Evolutionary conservation across 2,113 vertebrate genomes (phyloP), one percentile per base, ranked within the genome.

Genomic region (Myocastor coypus): DNA sequence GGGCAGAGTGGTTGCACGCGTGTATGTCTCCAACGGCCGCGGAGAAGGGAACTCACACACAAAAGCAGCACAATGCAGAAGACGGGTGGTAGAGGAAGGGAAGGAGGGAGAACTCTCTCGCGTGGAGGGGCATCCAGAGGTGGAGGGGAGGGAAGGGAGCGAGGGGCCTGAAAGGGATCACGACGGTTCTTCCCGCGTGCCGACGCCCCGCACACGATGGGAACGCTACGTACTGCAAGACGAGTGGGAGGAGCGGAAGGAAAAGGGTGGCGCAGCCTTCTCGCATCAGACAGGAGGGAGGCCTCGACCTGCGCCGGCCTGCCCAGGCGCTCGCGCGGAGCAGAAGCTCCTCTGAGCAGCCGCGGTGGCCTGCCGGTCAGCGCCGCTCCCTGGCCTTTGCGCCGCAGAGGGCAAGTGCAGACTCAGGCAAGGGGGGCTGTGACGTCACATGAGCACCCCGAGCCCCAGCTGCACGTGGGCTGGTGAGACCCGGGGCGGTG

Each of bases 391-490:
- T 1, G 4, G 1, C 37, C 55, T 42, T 63, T 34, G 4, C 40
- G 57, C 1, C 73, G 57, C 1, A 9, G 24, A 68, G 42, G 69
- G 71, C 37, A 63, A 59, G 40, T 5, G 20, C 9, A 37, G 2
- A 32, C n/a, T n/a, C 0, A 46, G 73, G 63, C 42, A 20, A 50
- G 2, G 30, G 19, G 63, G 17, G n/a, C 6, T 9, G 10, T 19
- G 64, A 46, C 24, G 19, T 17, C 32, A 8, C 20, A 0, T 0
- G 5, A 34, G 32, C 34, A 2, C 5, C 16, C 24, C 10, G 52
- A 8, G 57, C 7, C 1, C 0, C 5, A 9, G 14, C 16, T 20
- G 3, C 24, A 1, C 0, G 0, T 28, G 0, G 0, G 71, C 0
- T 17, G 12, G 32, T 8, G 19, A 42, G 17, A 22, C 4, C 1